Evolutionary conservation across 92 coral and sea anemone species (phyloP).

Genomic region (Porites lobata): DNA sequence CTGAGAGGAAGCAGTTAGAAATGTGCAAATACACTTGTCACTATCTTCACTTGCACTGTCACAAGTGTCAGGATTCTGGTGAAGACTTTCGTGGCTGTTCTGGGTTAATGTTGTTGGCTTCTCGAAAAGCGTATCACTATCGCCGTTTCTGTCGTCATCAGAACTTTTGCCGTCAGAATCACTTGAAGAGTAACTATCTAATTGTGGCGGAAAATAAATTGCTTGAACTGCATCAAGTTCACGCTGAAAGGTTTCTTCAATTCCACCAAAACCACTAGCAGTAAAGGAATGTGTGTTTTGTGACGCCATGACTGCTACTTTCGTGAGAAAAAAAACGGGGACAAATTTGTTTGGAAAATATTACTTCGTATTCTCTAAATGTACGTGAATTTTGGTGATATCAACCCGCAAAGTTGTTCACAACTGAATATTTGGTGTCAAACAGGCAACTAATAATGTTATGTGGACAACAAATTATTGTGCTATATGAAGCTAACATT

Average conservation of each 20-base stretch:
- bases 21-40: neutral
- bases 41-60: slow-evolving; percentile 14
- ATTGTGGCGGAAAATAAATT: neutral
- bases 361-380: neutral
- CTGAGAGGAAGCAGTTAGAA: slow-evolving; percentile 13
- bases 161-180: slow-evolving; percentile 23
- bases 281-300: neutral
- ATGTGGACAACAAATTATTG: too few relatives aligned
- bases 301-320: neutral
- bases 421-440: too few relatives aligned
- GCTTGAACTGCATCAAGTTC: slow-evolving; percentile 31
- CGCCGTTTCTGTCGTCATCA: neutral
- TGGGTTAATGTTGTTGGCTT: neutral
- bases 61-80: slow-evolving; percentile 14
- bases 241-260: slow-evolving; percentile 25
- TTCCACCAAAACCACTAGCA: slow-evolving; percentile 26
- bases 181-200: slow-evolving; percentile 23
- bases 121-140: slow-evolving; percentile 1
- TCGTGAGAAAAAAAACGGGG: neutral
- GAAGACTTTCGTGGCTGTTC: neutral
- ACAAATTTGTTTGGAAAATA: neutral
- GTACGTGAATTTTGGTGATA: too few relatives aligned
- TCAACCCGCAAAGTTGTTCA: too few relatives aligned
- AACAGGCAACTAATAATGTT: too few relatives aligned
- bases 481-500: too few relatives aligned